Percentiles rank a stretch among this genome's conserved stretches.
Evolutionary conservation across 2,888 invertebrate species (phyloP).

Genomic region (Nowickia ferox): DNA sequence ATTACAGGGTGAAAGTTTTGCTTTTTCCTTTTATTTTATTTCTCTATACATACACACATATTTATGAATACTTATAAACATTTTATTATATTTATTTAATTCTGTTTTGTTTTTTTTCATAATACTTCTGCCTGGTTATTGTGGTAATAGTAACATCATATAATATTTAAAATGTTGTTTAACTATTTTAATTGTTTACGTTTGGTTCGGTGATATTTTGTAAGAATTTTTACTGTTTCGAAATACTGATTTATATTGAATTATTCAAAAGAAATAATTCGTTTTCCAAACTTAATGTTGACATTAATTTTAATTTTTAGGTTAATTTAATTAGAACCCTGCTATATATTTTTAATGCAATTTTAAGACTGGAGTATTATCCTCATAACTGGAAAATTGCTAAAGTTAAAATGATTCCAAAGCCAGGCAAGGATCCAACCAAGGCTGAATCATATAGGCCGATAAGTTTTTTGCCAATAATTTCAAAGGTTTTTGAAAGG

Average conservation of each 20-base stretch:
- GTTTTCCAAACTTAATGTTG: background rate
- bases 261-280: background rate
- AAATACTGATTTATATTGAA: background rate
- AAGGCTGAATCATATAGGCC: no score
- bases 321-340: no score
- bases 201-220: slow-evolving; percentile 9
- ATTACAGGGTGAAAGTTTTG: slow-evolving; percentile 71
- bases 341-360: no score
- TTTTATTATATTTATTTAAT: background rate
- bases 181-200: slow-evolving; percentile 21
- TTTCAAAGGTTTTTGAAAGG: no score
- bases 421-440: no score
- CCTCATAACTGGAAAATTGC: no score
- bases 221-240: background rate
- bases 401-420: no score
- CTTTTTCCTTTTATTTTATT: slow-evolving; percentile 58
- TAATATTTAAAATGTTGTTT: slow-evolving; percentile 46
- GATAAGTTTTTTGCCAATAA: no score
- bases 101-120: slow-evolving; percentile 46
- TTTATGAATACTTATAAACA: background rate
- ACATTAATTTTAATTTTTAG: no score
- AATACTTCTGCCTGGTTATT: slow-evolving; percentile 46
- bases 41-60: background rate
- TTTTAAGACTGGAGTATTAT: no score
- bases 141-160: slow-evolving; percentile 40